Evolutionary conservation across 2,113 vertebrate species (phyloP).

Genomic region (Micromys minutus): DNA sequence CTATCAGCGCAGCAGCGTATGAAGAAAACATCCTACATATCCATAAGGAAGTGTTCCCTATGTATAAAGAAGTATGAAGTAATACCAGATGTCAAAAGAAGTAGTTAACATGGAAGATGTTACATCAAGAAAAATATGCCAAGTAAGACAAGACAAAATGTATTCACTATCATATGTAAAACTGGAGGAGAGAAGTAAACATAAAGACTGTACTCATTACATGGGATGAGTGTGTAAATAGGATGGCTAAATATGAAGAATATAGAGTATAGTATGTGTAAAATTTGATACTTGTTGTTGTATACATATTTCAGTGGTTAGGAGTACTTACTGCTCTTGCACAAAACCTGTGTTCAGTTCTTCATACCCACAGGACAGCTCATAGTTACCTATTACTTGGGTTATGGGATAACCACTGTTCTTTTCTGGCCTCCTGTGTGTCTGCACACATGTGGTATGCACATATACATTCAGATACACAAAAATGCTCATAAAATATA

Average conservation of each 20-base stretch:
- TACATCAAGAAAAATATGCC: background rate
- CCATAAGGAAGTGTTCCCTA: background rate
- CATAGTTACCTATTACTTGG: background rate
- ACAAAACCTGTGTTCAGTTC: background rate
- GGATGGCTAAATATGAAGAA: too few relatives aligned
- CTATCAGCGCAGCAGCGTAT: background rate
- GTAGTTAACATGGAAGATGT: too few relatives aligned
- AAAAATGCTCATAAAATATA: background rate
- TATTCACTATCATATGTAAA: background rate
- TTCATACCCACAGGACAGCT: too few relatives aligned
- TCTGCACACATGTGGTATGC: background rate
- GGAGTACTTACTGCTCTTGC: background rate
- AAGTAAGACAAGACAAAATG: background rate
- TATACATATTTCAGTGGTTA: too few relatives aligned
- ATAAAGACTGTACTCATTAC: background rate
- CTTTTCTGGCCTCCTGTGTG: background rate
- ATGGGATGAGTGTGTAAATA: background rate
- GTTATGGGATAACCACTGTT: background rate
- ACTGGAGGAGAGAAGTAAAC: background rate
- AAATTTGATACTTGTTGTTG: too few relatives aligned
- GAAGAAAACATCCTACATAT: background rate
- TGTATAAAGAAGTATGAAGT: background rate
- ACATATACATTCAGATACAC: background rate
- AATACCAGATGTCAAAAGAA: too few relatives aligned
- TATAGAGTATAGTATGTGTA: too few relatives aligned